Evolutionary conservation across 2,888 invertebrate species (phyloP), one percentile per base, ranked within the genome.

Genomic region (Malachius bipustulatus): DNA sequence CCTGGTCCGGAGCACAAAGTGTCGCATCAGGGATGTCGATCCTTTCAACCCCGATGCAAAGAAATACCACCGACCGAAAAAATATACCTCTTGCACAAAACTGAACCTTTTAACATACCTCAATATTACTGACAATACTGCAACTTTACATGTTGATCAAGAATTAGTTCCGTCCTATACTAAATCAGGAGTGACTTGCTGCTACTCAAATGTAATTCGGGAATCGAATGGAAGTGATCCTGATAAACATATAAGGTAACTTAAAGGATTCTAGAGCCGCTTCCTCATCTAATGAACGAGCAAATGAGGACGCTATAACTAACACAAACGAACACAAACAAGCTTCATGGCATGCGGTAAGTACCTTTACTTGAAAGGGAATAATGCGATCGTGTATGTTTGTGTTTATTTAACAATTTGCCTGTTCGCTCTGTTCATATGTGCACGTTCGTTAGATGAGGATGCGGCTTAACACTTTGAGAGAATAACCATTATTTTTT

Each of bases 21-120:
- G 79, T 49, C 69, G 67, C 50, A 77, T 79, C 52, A 66, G 71
- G n/a, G 70, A 75, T 41, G 47, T 74, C 38, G 68, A 76, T 51
- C 69, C 75, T 3, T 71, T 73, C 44, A 70, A 73, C 38, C 47
- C 52, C 4, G 69, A 71, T 40, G 65, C 70, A 9, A 67, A 63
- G 55, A 58, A 63, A 38, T 67, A 67, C 41, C 67, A 72, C 39
- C 64, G 64, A 28, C 64, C 66, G 14, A 59, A 65, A 38, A 64
- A 67, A 38, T 73, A 71, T 43, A 67, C 69, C 39, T 45, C 65
- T 0, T 77, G 77, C 49, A 59, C 65, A 4, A 59, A 56, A 35
- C 41, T 49, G n/a, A 50, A 55, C 28, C 50, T 61, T 3, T 47
- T 63, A 13, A 60, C 59, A 2, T 58, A 58, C 42, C 45, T 57